Evolutionary conservation across 1,140 invertebrate genomes (phyloP), one percentile per base, ranked within the genome.

Genomic region (Micrasema minimum): DNA sequence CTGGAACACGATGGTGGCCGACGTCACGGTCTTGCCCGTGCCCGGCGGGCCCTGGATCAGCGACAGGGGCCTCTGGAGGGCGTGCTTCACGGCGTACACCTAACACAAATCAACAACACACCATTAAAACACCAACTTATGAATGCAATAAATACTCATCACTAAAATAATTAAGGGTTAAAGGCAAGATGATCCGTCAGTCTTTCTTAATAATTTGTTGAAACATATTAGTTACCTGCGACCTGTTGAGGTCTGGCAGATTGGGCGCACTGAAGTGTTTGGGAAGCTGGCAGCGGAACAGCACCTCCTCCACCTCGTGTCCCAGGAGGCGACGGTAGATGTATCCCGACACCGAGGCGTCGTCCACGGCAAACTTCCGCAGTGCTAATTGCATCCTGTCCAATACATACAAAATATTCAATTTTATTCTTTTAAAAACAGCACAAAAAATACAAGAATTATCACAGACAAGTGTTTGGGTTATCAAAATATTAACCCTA

Each of bases 81-180:
- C 98, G 79, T 98, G 97, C 80, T 99, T 99, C 0, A 99, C 97
- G n/a, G 98, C 98, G 83, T 97, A 99, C 0, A 98, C 96, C 87
- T 91, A 83, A 12, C 26, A 2, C 2, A 31, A 31, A 7, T 31
- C n/a, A n/a, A n/a, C n/a, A n/a, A n/a, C n/a, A n/a, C n/a, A n/a
- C n/a, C n/a, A n/a, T n/a, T n/a, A n/a, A n/a, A n/a, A n/a, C n/a
- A n/a, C n/a, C n/a, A n/a, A n/a, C 37, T 38, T 5, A 12, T 12
- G 37, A 55, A 55, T 55, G 11, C 3, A 20, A 23, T 23, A 4
- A 23, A 7, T 7, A 55, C n/a, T n/a, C n/a, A n/a, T n/a, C n/a
- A n/a, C n/a, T n/a, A n/a, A n/a, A n/a, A n/a, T n/a, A n/a, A n/a
- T 9, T 23, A 10, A n/a, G n/a, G n/a, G n/a, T n/a, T n/a, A n/a